phyloP scores from a whole-genome alignment of 2,888 invertebrate genomes.

The Cremastinae sp. region DNA sequence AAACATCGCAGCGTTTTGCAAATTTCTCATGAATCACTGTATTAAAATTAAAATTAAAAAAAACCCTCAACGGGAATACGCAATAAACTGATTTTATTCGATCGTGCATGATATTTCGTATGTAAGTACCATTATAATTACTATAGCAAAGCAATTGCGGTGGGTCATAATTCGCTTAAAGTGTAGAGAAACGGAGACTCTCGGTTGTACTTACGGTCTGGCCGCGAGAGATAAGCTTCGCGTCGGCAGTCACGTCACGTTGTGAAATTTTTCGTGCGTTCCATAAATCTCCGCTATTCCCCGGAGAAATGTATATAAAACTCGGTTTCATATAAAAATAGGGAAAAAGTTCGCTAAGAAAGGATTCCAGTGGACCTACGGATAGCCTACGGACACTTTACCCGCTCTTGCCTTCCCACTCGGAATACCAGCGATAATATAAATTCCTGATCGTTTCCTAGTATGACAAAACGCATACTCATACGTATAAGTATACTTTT shows the following conservation, averaged over 20 bases:
- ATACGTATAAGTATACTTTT: slow-evolving; percentile 18
- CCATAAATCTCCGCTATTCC: slow-evolving; percentile 58
- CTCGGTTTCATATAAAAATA: slow-evolving; percentile 15
- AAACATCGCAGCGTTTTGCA: too few relatives aligned
- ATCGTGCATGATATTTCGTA: slow-evolving; percentile 31
- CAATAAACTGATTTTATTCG: slow-evolving; percentile 43
- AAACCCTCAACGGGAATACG: slow-evolving; percentile 7
- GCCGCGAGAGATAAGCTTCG: slow-evolving; percentile 60
- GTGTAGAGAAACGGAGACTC: slow-evolving; percentile 34
- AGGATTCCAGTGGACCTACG: slow-evolving; percentile 40
- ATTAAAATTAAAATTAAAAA: slow-evolving; percentile 24
- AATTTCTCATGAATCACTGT: slow-evolving; percentile 4
- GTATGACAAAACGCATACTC: slow-evolving; percentile 67
- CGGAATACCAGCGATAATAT: slow-evolving; percentile 62
- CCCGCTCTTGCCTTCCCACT: slow-evolving; percentile 37
- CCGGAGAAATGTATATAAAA: slow-evolving; percentile 44
- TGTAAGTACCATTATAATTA: slow-evolving; percentile 55
- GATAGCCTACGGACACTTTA: slow-evolving; percentile 55
- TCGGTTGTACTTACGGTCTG: slow-evolving; percentile 52
- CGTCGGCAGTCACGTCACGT: slow-evolving; percentile 63
- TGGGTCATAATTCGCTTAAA: slow-evolving; percentile 66
- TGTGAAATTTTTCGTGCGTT: slow-evolving; percentile 67
- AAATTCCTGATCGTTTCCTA: slow-evolving; percentile 67
- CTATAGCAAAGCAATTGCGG: slow-evolving; percentile 60
- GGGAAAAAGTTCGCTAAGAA: slow-evolving; percentile 32